Evolutionary conservation across 1,140 invertebrate species (phyloP).

Genomic region (Drosophila ogumai): DNA sequence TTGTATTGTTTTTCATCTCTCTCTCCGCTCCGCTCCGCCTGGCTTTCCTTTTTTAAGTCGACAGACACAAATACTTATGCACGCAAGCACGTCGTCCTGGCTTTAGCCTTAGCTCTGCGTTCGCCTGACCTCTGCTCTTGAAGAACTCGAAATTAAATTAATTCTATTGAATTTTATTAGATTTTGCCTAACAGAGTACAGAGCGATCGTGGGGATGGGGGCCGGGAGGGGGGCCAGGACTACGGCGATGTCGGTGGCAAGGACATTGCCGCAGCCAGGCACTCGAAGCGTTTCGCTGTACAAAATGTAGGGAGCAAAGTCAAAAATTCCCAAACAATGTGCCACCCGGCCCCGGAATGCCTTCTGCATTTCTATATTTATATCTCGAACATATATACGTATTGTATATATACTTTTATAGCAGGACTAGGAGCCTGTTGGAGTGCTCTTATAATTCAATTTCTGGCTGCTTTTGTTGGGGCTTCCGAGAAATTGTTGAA

Average conservation of each 20-base stretch:
- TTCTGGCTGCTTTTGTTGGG: slow-evolving; percentile 50
- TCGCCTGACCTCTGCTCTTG: slow-evolving; percentile 60
- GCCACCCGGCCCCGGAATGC: slow-evolving; percentile 36
- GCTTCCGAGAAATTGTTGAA: slow-evolving; percentile 62
- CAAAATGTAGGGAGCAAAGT: slow-evolving; percentile 41
- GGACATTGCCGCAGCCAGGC: slow-evolving; percentile 43
- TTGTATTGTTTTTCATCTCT: slow-evolving; percentile 56
- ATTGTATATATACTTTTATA: slow-evolving; percentile 9
- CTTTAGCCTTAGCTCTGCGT: slow-evolving; percentile 16
- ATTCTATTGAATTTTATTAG: slow-evolving; percentile 81
- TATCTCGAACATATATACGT: slow-evolving; percentile 18
- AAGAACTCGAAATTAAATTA: slow-evolving; percentile 75
- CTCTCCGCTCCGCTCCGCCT: background rate
- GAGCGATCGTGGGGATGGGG: slow-evolving; percentile 15
- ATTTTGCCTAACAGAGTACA: slow-evolving; percentile 60
- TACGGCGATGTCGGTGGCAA: slow-evolving; percentile 39
- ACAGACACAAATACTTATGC: slow-evolving; percentile 48
- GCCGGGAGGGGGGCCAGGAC: background rate
- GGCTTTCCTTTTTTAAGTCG: slow-evolving; percentile 13
- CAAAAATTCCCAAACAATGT: slow-evolving; percentile 29
- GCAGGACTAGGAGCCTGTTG: slow-evolving; percentile 15
- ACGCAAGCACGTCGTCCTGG: slow-evolving; percentile 57
- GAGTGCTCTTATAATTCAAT: slow-evolving; percentile 70
- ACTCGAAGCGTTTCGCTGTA: slow-evolving; percentile 36
- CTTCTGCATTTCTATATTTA: slow-evolving; percentile 36